Percentiles rank a stretch among this genome's conserved stretches.
Evolutionary conservation across 2,888 invertebrate genomes (phyloP).

Genomic region (Brassicogethes aeneus): DNA sequence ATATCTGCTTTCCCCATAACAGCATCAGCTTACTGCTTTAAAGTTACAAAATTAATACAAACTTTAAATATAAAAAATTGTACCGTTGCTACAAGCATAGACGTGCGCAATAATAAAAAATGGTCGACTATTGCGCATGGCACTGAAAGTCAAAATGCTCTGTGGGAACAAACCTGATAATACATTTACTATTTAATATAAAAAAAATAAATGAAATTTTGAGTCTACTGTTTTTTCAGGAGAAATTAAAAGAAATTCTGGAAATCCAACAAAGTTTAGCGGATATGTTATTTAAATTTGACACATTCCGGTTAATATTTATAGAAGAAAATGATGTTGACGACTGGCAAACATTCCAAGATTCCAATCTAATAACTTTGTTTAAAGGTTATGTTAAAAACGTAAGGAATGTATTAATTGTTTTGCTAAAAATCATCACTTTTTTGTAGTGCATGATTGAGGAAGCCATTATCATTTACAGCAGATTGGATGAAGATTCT

Average conservation of each 20-base stretch:
- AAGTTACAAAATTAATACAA: too few species aligned
- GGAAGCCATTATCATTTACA: slow-evolving; percentile 30
- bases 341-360: slow-evolving; percentile 40
- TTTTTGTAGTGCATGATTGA: slow-evolving; percentile 30
- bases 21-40: too few species aligned
- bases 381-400: slow-evolving; percentile 34
- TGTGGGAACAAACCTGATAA: too few species aligned
- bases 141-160: too few species aligned
- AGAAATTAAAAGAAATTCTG: slow-evolving; percentile 2
- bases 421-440: slow-evolving; percentile 4
- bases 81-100: too few species aligned
- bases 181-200: too few species aligned
- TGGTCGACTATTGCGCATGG: too few species aligned
- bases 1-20: too few species aligned
- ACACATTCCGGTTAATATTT: slow-evolving; percentile 34
- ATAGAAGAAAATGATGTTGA: slow-evolving; percentile 20
- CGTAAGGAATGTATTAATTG: slow-evolving; percentile 25
- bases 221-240: background rate
- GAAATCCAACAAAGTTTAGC: background rate
- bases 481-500: slow-evolving; percentile 18
- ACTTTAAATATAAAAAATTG: too few species aligned
- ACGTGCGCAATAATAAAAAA: too few species aligned
- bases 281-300: slow-evolving; percentile 31
- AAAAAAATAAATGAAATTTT: slow-evolving; percentile 2
- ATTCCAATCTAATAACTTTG: slow-evolving; percentile 36